Percentiles rank a stretch among this genome's conserved stretches.
These are phyloP conservation scores for Metalampra italica DNA, from an alignment of 2,888 invertebrate species.

Conservation along the genomic window DNA sequence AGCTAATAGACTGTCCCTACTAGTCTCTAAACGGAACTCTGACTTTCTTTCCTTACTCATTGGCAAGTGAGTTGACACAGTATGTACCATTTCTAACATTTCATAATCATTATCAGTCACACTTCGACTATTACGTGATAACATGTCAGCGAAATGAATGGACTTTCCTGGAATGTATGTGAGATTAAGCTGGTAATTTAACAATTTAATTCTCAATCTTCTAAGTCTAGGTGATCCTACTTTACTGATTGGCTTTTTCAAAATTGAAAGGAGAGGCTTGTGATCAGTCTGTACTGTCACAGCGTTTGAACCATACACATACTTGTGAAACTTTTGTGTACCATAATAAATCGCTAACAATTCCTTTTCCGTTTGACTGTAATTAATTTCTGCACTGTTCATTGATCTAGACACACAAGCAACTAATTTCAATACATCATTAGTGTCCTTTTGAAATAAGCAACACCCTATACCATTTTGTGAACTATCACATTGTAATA, in stretches of 20 bases:
- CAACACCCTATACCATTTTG: constrained; percentile 6
- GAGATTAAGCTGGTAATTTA: not conserved
- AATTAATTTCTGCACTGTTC: constrained; percentile 10
- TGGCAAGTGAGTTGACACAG: constrained; percentile 8
- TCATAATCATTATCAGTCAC: constrained; percentile 5
- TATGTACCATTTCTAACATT: constrained; percentile 8
- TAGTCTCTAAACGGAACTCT: constrained; percentile 2
- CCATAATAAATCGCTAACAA: constrained; percentile 6
- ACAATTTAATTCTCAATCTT: constrained; percentile 4
- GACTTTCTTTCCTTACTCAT: constrained; percentile 10
- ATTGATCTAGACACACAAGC: constrained; percentile 8
- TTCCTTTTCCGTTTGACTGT: constrained; percentile 12
- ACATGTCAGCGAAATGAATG: constrained; percentile 9
- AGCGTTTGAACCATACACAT: constrained; percentile 5
- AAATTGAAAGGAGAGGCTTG: constrained; percentile 3
- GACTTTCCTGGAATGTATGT: not conserved
- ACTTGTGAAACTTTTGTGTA: constrained; percentile 4
- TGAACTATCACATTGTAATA: constrained; percentile 12
- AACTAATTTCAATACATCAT: constrained; percentile 3
- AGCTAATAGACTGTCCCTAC: not conserved
- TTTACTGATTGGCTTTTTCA: constrained; percentile 1
- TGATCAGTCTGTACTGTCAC: constrained; percentile 8
- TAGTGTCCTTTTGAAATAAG: constrained; percentile 6
- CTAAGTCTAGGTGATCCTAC: not conserved
- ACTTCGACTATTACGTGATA: constrained; percentile 6